Evolutionary conservation across 2,888 invertebrate genomes (phyloP).

Genomic region (Hydropsyche betteni): DNA sequence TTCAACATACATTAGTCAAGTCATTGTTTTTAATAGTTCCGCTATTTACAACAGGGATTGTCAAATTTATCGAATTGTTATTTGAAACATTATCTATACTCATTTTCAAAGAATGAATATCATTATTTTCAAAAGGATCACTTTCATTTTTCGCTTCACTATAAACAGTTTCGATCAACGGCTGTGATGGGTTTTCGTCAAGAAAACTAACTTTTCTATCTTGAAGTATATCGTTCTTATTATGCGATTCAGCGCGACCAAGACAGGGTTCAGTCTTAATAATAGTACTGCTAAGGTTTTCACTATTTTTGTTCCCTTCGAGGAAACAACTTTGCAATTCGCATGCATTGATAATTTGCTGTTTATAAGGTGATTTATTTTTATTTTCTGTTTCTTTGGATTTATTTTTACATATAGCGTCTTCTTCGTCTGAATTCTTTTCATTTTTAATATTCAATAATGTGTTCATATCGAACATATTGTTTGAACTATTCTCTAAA

Average conservation of each 20-base stretch:
- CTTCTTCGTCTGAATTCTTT: constrained; percentile 61
- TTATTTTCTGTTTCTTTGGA: constrained; percentile 57
- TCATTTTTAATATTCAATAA: constrained; percentile 64
- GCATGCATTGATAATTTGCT: constrained; percentile 63
- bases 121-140: neutral
- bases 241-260: neutral
- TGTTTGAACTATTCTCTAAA: constrained; percentile 55
- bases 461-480: constrained; percentile 61
- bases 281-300: constrained; percentile 29
- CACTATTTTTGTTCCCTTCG: constrained; percentile 55
- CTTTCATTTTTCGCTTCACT: too few species aligned
- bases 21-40: neutral
- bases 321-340: constrained; percentile 64
- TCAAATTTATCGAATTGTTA: neutral
- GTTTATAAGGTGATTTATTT: constrained; percentile 52
- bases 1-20: neutral
- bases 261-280: constrained; percentile 40
- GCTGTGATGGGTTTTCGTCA: constrained; percentile 2
- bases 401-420: constrained; percentile 52
- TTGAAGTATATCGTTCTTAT: neutral
- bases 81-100: neutral
- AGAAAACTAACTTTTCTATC: neutral
- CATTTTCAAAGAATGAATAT: neutral
- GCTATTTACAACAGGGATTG: neutral
- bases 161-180: too few species aligned